Percentiles rank a stretch among this genome's conserved stretches.
phyloP scores from a whole-genome alignment of 2,888 invertebrate species.

The Tetragonisca angustula region DNA sequence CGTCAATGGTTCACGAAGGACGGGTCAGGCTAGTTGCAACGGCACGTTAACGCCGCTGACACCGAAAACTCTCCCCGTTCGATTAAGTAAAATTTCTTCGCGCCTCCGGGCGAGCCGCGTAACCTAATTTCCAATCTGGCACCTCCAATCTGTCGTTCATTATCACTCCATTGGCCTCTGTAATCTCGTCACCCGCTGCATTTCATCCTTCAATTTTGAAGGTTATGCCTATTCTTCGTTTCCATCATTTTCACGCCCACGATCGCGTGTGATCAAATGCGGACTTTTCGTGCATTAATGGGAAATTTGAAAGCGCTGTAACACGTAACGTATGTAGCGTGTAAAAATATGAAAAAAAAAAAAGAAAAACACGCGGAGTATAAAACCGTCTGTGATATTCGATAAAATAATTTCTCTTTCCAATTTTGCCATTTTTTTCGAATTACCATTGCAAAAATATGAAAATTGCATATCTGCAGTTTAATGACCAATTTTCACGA shows the following conservation, averaged over 20 bases:
- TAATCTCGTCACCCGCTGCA: fast-evolving
- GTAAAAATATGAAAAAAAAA: too few species aligned
- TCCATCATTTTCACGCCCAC: too few species aligned
- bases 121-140: not conserved
- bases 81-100: slow-evolving; percentile 10
- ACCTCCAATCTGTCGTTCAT: not conserved
- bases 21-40: slow-evolving; percentile 37
- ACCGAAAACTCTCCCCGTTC: slow-evolving; percentile 13
- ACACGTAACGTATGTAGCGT: too few species aligned
- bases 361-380: too few species aligned
- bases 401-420: too few species aligned
- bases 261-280: too few species aligned
- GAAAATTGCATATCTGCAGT: not conserved
- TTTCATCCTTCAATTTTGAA: not conserved
- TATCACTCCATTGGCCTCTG: not conserved
- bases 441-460: too few species aligned
- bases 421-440: too few species aligned
- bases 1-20: slow-evolving; percentile 54
- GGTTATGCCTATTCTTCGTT: too few species aligned
- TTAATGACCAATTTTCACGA: not conserved
- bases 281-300: too few species aligned
- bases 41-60: slow-evolving; percentile 43
- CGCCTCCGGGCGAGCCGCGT: not conserved
- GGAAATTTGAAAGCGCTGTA: too few species aligned
- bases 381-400: too few species aligned